phyloP scores from a whole-genome alignment of 2,888 invertebrate genomes.

The Lasius platythorax region DNA sequence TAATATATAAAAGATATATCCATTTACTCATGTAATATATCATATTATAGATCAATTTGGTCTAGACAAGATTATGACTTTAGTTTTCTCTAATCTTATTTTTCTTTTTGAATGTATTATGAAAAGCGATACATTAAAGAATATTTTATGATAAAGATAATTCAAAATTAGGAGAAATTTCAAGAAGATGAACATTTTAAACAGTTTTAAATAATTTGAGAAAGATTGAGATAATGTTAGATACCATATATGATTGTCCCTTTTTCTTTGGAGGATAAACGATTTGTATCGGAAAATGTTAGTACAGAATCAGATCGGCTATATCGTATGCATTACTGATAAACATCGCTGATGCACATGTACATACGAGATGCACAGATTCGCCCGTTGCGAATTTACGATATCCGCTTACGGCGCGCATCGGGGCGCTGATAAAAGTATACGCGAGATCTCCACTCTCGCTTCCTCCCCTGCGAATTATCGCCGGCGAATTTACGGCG shows the following conservation, averaged over 20 bases:
- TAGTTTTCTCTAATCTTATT: neutral
- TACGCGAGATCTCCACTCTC: constrained; percentile 51
- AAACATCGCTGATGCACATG: constrained; percentile 4
- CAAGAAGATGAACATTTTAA: neutral
- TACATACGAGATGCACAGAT: constrained; percentile 62
- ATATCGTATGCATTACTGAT: constrained; percentile 8
- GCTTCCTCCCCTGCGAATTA: constrained; percentile 70
- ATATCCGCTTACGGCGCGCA: constrained; percentile 72
- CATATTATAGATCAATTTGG: neutral
- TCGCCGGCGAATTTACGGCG: constrained; percentile 76
- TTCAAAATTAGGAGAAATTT: neutral
- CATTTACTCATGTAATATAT: neutral
- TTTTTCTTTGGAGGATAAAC: neutral
- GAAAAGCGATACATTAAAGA: neutral
- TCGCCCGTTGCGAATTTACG: constrained; percentile 78
- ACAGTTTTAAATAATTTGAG: neutral
- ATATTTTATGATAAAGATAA: neutral
- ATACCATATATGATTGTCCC: neutral
- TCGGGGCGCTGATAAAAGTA: constrained; percentile 76
- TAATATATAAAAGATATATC: neutral
- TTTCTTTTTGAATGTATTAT: neutral
- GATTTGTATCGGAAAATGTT: neutral
- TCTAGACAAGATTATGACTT: neutral
- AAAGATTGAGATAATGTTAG: neutral
- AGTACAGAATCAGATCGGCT: neutral